A percentile compares a stretch with the other conserved stretches of the same genome.
Evolutionary conservation across 2,113 vertebrate species (phyloP).

Genomic region (Falcunculus frontatus): DNA sequence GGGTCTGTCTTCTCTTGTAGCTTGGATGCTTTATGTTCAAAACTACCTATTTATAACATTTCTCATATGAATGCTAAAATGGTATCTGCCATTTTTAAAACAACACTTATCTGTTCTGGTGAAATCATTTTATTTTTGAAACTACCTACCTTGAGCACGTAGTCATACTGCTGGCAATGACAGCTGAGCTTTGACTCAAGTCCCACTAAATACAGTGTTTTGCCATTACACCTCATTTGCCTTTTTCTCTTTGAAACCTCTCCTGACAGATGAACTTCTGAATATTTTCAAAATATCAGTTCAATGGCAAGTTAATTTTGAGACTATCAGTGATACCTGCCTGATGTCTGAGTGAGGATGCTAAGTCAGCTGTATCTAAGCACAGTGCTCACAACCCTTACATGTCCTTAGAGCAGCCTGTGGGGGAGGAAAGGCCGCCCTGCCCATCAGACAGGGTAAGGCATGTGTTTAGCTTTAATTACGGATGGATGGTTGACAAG

Average conservation of each 20-base stretch:
- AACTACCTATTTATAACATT: slow-evolving; percentile 11
- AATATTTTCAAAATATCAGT: background rate
- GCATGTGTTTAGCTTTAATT: background rate
- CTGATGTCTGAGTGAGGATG: background rate
- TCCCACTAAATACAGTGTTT: background rate
- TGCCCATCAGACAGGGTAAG: background rate
- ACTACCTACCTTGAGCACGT: background rate
- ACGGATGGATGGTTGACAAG: background rate
- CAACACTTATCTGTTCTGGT: slow-evolving; percentile 14
- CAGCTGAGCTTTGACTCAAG: background rate
- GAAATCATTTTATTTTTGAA: slow-evolving; percentile 34
- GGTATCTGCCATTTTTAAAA: slow-evolving; percentile 30
- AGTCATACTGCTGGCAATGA: slow-evolving; percentile 9
- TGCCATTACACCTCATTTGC: background rate
- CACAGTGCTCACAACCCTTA: fast-evolving
- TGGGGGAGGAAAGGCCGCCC: background rate
- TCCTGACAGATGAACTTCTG: background rate
- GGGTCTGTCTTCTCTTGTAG: background rate
- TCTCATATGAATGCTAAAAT: slow-evolving; percentile 26
- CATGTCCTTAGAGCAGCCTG: fast-evolving
- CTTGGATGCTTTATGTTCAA: slow-evolving; percentile 11
- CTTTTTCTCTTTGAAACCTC: background rate
- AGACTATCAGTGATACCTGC: background rate
- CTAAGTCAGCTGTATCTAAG: background rate
- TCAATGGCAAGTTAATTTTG: background rate